These are phyloP conservation scores for Fundulus diaphanus DNA, from an alignment of 2,797 vertebrate species.

Conservation along the genomic window DNA sequence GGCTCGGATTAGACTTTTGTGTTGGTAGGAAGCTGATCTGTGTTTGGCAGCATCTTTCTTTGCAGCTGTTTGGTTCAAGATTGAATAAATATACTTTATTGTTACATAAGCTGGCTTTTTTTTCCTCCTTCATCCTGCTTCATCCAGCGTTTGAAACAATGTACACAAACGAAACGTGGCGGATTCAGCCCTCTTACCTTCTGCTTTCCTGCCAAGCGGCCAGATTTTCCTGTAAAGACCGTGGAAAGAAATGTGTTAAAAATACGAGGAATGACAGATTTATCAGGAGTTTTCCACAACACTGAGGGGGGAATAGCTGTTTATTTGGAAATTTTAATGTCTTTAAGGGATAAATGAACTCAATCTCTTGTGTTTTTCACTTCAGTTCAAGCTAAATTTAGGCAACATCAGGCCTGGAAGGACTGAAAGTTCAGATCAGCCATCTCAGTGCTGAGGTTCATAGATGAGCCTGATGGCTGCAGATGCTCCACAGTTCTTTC, in stretches of 20 bases:
- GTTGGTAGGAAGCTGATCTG: not conserved
- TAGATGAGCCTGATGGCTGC: not conserved
- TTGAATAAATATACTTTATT: not conserved
- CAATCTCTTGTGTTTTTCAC: not conserved
- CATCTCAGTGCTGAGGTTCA: not conserved
- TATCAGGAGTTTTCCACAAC: not conserved
- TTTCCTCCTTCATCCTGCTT: not conserved
- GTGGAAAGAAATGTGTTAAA: not conserved
- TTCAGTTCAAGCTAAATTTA: not conserved
- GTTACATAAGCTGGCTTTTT: not conserved
- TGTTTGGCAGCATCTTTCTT: not conserved
- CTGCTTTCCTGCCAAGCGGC: not conserved
- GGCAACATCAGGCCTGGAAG: not conserved
- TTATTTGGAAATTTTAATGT: not conserved
- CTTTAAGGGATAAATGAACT: not conserved
- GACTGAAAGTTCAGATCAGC: not conserved
- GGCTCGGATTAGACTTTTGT: not conserved
- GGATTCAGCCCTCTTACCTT: not conserved
- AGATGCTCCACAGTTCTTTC: not conserved
- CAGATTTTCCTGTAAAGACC: not conserved
- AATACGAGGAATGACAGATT: not conserved
- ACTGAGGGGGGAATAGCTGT: too few species aligned
- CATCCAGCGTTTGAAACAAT: not conserved
- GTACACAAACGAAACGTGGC: not conserved
- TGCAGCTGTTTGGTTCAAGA: constrained; percentile 1